phyloP scores from a whole-genome alignment of 2,888 invertebrate genomes.

The Antitype chi region DNA sequence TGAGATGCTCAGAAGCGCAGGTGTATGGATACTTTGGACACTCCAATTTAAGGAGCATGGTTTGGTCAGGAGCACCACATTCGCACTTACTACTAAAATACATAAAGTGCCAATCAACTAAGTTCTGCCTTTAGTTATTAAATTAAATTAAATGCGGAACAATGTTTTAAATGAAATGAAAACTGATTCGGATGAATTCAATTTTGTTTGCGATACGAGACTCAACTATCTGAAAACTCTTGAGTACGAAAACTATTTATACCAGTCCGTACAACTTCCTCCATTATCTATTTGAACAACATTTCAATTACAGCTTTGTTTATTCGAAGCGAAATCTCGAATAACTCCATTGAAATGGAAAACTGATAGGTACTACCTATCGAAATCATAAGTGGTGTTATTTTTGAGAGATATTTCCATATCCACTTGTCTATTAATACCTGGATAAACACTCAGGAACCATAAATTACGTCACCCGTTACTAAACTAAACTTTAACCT shows the following conservation, averaged over 20 bases:
- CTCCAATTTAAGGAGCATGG: no score
- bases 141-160: constrained; percentile 14
- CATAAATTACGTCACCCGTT: not conserved
- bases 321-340: not conserved
- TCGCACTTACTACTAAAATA: no score
- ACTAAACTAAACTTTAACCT: no score
- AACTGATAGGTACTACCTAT: constrained; percentile 10
- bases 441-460: not conserved
- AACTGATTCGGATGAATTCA: constrained; percentile 1
- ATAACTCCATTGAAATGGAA: constrained; percentile 1
- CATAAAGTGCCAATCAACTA: not conserved
- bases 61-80: no score
- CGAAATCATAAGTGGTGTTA: not conserved
- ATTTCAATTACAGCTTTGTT: constrained; percentile 27
- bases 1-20: no score
- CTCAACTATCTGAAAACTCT: constrained; percentile 3
- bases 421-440: not conserved
- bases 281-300: constrained; percentile 11
- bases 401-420: not conserved
- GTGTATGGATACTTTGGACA: no score
- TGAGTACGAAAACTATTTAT: constrained; percentile 28
- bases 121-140: not conserved
- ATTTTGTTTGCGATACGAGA: constrained; percentile 16
- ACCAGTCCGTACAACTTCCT: not conserved
- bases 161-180: constrained; percentile 7